A percentile compares a stretch with the other conserved stretches of the same genome.
These are phyloP conservation scores for Falco cherrug DNA, from an alignment of 2,797 vertebrate genomes.

Conservation along the genomic window DNA sequence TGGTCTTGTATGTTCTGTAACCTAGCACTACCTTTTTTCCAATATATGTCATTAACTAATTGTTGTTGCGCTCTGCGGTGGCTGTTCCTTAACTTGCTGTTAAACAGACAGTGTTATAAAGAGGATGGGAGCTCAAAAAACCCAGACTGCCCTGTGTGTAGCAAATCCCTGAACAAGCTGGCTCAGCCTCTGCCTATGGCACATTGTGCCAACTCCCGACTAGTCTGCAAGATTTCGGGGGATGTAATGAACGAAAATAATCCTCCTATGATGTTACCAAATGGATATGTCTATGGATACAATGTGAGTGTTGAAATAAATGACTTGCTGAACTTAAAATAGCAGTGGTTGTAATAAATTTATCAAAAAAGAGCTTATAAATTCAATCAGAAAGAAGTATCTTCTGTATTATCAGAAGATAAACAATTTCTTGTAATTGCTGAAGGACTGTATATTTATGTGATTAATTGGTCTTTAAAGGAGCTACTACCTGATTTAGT, in stretches of 20 bases:
- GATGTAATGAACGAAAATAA: slow-evolving; percentile 99
- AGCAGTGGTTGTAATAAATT: neutral
- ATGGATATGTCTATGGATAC: slow-evolving; percentile 98
- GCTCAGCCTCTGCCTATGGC: slow-evolving; percentile 98
- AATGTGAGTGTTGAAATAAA: slow-evolving; percentile 85
- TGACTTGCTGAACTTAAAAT: neutral
- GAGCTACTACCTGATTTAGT: neutral
- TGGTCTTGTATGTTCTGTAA: neutral
- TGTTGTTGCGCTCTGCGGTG: neutral
- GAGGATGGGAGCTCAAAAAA: slow-evolving; percentile 97
- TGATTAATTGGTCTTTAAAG: neutral
- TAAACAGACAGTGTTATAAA: slow-evolving; percentile 96
- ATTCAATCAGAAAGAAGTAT: neutral
- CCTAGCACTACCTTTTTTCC: neutral
- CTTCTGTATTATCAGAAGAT: neutral
- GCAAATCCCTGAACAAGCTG: slow-evolving; percentile 98
- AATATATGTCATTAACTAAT: neutral
- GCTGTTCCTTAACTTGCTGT: slow-evolving; percentile 76
- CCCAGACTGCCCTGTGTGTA: slow-evolving; percentile 98
- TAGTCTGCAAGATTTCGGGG: slow-evolving; percentile 99
- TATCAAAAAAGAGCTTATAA: neutral
- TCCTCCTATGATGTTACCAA: slow-evolving; percentile 99
- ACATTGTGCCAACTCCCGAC: slow-evolving; percentile 97
- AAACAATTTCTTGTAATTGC: neutral
- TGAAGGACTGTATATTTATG: neutral